phyloP scores from a whole-genome alignment of 2,888 invertebrate species.

The Volucella inflata region DNA sequence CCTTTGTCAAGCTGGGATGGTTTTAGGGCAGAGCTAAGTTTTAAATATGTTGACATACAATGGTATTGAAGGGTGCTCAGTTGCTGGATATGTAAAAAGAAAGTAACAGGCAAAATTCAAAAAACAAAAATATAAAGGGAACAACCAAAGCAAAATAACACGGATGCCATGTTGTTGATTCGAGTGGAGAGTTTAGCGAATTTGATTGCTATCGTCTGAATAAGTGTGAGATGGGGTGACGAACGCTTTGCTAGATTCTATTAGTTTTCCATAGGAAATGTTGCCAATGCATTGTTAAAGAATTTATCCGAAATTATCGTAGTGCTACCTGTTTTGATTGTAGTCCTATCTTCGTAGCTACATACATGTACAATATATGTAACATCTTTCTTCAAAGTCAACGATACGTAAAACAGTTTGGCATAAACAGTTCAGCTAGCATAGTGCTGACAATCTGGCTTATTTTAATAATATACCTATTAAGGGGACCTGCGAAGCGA shows the following conservation, averaged over 20 bases:
- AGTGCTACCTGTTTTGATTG: background rate
- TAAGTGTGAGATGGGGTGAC: conserved; percentile 74
- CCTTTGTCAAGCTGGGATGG: conserved; percentile 26
- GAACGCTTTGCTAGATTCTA: conserved; percentile 64
- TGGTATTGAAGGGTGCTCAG: conserved; percentile 53
- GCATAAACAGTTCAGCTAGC: too few species aligned
- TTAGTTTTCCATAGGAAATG: conserved; percentile 18
- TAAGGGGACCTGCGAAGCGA: too few species aligned
- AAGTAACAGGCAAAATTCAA: conserved; percentile 48
- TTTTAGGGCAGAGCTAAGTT: conserved; percentile 21
- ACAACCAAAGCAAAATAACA: conserved; percentile 49
- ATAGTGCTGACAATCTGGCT: too few species aligned
- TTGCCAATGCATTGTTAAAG: conserved; percentile 24
- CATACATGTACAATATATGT: too few species aligned
- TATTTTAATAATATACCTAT: too few species aligned
- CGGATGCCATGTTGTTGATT: conserved; percentile 75
- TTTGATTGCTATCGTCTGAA: conserved; percentile 63
- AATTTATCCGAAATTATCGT: background rate
- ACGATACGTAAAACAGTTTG: too few species aligned
- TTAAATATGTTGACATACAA: conserved; percentile 35
- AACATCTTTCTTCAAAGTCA: too few species aligned
- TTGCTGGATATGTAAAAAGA: conserved; percentile 44
- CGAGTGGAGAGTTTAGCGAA: conserved; percentile 76
- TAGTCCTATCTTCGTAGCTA: background rate
- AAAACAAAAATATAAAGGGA: conserved; percentile 39